Base-by-base conservation (phyloP, 2,113 vertebrate species). In the Amphilophus citrinellus region DNA sequence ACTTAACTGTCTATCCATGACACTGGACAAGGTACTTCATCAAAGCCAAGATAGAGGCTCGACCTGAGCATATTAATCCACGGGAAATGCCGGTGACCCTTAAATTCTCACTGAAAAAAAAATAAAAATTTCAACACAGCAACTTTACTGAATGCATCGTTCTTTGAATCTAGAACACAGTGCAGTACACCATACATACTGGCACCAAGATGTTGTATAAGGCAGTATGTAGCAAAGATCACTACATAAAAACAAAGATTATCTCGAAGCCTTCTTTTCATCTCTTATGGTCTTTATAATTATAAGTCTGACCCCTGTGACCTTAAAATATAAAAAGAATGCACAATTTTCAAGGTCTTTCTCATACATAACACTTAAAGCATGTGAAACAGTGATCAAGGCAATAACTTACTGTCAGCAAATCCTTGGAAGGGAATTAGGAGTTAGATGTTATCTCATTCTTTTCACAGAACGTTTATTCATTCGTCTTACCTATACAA, bases 11-110 rank as follows among this genome's bases (percentile, higher is more conserved):
- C 82, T 88, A 84, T 88, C 88, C 83, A 82, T 94, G 88, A 88
- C 93, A 92, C 88, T 73, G 84, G 85, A 92, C 91, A 85, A 92
- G 86, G 86, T 87, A 92, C 91, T 95, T 92, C 89, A 94, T 93
- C 87, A 89, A 82, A 94, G 77, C 77, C 84, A 80, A 89, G 86
- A 90, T 76, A 87, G 88, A 89, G 59, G 79, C 85, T 90, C 82
- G 58, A 92, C 86, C 89, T 90, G 82, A 89, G 58, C 84, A 88
- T 22, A 85, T 88, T 58, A 77, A 84, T 77, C 75, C 30, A 27
- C 42, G 2, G 77, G 82, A 77, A 91, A 85, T 53, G 61, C 17
- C 35, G 42, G 13, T 80, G 79, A 89, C 83, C 87, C 79, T 86
- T 47, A 83, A 86, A 91, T 88, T 84, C 47, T 81, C 20, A 76